Evolutionary conservation across 2,888 invertebrate species (phyloP).

Genomic region (Hybos culiciformis): DNA sequence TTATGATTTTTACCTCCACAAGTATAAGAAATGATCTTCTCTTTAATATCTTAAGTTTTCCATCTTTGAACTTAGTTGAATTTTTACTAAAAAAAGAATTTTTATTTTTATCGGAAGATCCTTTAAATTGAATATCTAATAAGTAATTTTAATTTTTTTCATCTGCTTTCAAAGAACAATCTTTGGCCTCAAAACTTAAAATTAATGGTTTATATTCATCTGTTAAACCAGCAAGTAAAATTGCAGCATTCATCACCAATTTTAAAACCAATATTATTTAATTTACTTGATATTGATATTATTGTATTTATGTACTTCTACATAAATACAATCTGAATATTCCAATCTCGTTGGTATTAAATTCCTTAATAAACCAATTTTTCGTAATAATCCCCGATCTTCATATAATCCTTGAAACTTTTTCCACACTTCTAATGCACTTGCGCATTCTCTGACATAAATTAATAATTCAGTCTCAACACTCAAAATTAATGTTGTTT

Average conservation of each 20-base stretch:
- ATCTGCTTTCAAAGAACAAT: slow-evolving; percentile 1
- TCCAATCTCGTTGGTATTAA: slow-evolving; percentile 9
- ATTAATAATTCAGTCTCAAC: not conserved
- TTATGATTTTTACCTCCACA: slow-evolving; percentile 8
- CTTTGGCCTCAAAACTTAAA: slow-evolving; percentile 7
- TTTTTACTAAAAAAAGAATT: slow-evolving; percentile 5
- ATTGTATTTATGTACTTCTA: slow-evolving; percentile 6
- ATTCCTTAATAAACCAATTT: slow-evolving; percentile 6
- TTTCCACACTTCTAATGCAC: not conserved
- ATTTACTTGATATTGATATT: slow-evolving; percentile 8
- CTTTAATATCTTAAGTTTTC: not conserved
- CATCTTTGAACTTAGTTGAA: not conserved
- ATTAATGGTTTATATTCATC: slow-evolving; percentile 4
- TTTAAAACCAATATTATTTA: slow-evolving; percentile 6
- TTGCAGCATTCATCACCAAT: slow-evolving; percentile 5
- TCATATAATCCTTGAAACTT: slow-evolving; percentile 2
- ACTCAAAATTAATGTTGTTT: not conserved
- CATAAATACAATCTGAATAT: slow-evolving; percentile 8
- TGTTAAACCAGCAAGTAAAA: slow-evolving; percentile 1
- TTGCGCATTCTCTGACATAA: not conserved
- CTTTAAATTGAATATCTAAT: slow-evolving; percentile 4
- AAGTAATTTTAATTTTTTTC: slow-evolving; percentile 6
- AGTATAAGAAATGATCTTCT: slow-evolving; percentile 4
- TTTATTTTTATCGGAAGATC: not conserved
- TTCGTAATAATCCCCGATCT: slow-evolving; percentile 9